Conservation (phyloP, 2,797 vertebrate genomes). For the Gymnoscopelus braueri region DNA sequence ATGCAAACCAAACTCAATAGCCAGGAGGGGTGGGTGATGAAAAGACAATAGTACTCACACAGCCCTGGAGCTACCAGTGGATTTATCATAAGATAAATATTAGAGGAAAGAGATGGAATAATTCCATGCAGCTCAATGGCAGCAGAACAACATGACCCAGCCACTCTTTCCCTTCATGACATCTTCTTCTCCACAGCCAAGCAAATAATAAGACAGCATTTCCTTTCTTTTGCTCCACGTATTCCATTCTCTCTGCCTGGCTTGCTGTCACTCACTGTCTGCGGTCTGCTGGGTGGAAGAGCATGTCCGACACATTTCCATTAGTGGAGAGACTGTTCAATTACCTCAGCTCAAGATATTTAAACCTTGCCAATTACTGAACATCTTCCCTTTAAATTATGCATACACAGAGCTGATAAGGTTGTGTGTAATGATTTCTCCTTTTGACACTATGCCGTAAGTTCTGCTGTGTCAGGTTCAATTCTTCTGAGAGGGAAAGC, state of each 20-base stretch:
- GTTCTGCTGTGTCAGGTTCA: constrained; percentile 65
- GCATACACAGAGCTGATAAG: constrained; percentile 79
- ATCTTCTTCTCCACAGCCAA: constrained; percentile 62
- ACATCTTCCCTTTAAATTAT: constrained; percentile 85
- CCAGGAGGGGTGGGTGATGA: constrained; percentile 61
- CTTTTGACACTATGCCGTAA: constrained; percentile 72
- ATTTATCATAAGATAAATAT: constrained; percentile 75
- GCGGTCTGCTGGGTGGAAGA: constrained; percentile 75
- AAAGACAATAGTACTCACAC: constrained; percentile 61
- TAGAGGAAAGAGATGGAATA: constrained; percentile 65
- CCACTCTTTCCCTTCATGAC: constrained; percentile 60
- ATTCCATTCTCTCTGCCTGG: constrained; percentile 56
- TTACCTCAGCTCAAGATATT: constrained; percentile 84
- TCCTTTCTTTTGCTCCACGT: constrained; percentile 48
- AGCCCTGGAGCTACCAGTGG: constrained; percentile 62
- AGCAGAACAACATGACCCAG: constrained; percentile 63
- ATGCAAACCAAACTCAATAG: constrained; percentile 65
- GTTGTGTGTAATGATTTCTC: constrained; percentile 76
- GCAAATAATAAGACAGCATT: constrained; percentile 61
- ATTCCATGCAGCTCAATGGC: constrained; percentile 54
- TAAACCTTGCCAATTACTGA: constrained; percentile 86
- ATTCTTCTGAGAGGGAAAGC: constrained; percentile 28
- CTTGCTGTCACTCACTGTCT: constrained; percentile 73
- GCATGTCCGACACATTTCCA: constrained; percentile 85
- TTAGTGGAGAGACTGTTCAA: constrained; percentile 85